Percentiles rank a stretch among this genome's conserved stretches.
Evolutionary conservation across 2,797 vertebrate genomes (phyloP).

Genomic region (Cryptoblepharus egeriae): DNA sequence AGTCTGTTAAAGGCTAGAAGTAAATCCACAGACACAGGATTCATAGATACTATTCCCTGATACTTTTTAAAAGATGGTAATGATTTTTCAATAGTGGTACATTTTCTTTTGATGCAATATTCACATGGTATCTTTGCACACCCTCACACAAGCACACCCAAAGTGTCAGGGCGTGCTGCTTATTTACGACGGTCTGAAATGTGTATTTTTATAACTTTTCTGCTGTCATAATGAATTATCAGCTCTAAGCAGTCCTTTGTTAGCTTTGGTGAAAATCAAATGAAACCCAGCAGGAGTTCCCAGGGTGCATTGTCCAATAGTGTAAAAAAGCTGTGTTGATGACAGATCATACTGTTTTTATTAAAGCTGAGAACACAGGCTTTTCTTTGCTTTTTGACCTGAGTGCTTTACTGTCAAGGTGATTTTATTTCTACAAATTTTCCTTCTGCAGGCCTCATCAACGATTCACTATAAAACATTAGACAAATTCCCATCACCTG

Average conservation of each 20-base stretch:
- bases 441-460: conserved; percentile 82
- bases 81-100: conserved; percentile 22
- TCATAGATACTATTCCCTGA: no score
- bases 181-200: conserved; percentile 76
- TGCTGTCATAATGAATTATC: conserved; percentile 83
- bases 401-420: conserved; percentile 87
- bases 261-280: conserved; percentile 87
- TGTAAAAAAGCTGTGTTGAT: conserved; percentile 84
- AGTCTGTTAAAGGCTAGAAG: no score
- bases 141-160: background rate
- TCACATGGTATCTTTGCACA: background rate
- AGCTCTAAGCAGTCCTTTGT: conserved; percentile 78
- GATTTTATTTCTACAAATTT: conserved; percentile 96
- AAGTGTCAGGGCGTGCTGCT: conserved; percentile 63
- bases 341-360: conserved; percentile 94
- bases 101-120: conserved; percentile 27
- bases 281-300: conserved; percentile 88
- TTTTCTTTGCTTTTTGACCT: conserved; percentile 90
- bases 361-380: conserved; percentile 89
- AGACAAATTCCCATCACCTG: conserved; percentile 88
- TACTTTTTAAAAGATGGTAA: conserved; percentile 51
- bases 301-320: conserved; percentile 82
- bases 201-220: conserved; percentile 78
- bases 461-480: conserved; percentile 82
- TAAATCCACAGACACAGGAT: no score